These are phyloP conservation scores for Bombus waltoni DNA, from an alignment of 1,140 invertebrate species.

Conservation along the genomic window DNA sequence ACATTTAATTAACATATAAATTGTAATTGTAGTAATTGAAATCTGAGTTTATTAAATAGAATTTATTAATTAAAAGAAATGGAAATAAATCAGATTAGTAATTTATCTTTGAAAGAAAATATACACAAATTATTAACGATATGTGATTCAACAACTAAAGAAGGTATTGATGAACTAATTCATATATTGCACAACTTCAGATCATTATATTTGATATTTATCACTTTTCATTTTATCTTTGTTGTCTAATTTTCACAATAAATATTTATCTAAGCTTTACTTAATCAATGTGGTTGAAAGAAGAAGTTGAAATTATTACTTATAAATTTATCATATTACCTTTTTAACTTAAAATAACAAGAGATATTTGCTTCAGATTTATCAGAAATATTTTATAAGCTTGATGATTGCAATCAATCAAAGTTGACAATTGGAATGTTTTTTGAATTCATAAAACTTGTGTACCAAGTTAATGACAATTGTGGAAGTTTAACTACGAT, in stretches of 20 bases:
- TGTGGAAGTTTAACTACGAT: slow-evolving; percentile 84
- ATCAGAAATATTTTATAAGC: slow-evolving; percentile 42
- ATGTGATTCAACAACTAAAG: slow-evolving; percentile 18
- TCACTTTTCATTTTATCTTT: slow-evolving; percentile 24
- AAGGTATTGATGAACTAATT: slow-evolving; percentile 45
- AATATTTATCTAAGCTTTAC: slow-evolving; percentile 1
- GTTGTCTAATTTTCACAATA: slow-evolving; percentile 17
- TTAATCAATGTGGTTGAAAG: background rate
- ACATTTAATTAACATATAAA: background rate
- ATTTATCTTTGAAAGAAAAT: slow-evolving; percentile 21
- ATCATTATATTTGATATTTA: slow-evolving; percentile 12
- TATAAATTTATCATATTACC: slow-evolving; percentile 12
- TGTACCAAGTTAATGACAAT: slow-evolving; percentile 86
- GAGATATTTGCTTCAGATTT: slow-evolving; percentile 41
- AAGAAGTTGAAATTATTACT: background rate
- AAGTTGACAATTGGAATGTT: slow-evolving; percentile 86
- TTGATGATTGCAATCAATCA: slow-evolving; percentile 51
- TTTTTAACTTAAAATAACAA: background rate
- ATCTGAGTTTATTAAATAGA: background rate
- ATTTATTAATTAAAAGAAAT: slow-evolving; percentile 21
- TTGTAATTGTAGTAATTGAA: background rate
- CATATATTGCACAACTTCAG: slow-evolving; percentile 33
- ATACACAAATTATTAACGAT: slow-evolving; percentile 32
- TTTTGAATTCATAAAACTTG: slow-evolving; percentile 88
- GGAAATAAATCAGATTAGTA: slow-evolving; percentile 42